These are phyloP conservation scores for Plecturocebus donacophilus DNA, from an alignment of 2,113 vertebrate genomes.

Conservation along the genomic window DNA sequence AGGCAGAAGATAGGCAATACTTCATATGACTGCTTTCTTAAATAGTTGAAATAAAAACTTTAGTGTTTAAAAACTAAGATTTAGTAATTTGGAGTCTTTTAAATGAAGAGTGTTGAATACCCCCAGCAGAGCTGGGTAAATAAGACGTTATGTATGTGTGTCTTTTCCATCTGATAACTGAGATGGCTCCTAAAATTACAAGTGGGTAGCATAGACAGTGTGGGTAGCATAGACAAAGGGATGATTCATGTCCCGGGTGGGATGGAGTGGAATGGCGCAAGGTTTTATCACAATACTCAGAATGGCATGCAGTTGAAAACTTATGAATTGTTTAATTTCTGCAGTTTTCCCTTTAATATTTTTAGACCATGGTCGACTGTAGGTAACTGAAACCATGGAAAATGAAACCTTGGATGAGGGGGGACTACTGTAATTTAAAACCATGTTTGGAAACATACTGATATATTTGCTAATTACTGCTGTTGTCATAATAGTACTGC, in stretches of 20 bases:
- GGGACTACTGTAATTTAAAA: background rate
- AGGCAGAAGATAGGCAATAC: background rate
- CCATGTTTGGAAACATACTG: background rate
- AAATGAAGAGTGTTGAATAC: background rate
- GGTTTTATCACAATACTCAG: background rate
- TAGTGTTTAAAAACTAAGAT: background rate
- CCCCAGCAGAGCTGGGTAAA: background rate
- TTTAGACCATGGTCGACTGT: background rate
- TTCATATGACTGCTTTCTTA: background rate
- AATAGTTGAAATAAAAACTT: constrained; percentile 11
- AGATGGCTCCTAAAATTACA: background rate
- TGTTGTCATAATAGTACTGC: background rate
- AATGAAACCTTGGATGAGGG: background rate
- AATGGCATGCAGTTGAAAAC: background rate
- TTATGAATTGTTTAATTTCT: background rate
- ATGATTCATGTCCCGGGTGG: background rate
- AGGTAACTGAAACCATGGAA: background rate
- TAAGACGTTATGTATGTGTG: background rate
- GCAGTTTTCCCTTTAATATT: background rate
- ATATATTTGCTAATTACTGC: background rate
- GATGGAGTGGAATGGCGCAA: background rate
- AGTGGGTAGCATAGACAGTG: background rate
- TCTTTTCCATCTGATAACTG: background rate
- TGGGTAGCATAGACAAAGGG: background rate
- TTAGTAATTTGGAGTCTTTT: constrained; percentile 5